A percentile compares a stretch with the other conserved stretches of the same genome.
Conservation (phyloP, 2,797 vertebrate species). For the Eptatretus atami region DNA sequence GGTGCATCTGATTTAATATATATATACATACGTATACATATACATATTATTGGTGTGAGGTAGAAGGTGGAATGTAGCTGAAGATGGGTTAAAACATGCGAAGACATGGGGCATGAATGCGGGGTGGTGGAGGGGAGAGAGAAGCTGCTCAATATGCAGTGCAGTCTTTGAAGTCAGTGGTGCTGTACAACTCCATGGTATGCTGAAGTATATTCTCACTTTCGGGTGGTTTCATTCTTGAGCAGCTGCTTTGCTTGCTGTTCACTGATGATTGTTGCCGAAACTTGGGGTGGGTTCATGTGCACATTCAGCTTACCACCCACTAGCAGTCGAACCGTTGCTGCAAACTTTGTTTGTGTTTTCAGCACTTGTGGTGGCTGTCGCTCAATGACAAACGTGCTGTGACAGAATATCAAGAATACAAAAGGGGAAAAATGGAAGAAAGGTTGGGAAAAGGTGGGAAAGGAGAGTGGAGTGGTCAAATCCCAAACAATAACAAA, state of each 20-base stretch:
- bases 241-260: constrained; percentile 68
- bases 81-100: too few species aligned
- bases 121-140: too few species aligned
- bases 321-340: constrained; percentile 57
- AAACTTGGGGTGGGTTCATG: constrained; percentile 87
- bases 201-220: constrained; percentile 13
- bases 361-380: constrained; percentile 15
- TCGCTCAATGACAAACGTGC: neutral
- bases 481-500: too few species aligned
- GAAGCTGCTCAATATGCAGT: too few species aligned
- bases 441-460: neutral
- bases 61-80: too few species aligned
- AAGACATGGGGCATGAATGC: too few species aligned
- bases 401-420: neutral
- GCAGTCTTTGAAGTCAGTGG: neutral
- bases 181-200: neutral
- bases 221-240: constrained; percentile 62
- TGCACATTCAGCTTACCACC: constrained; percentile 81
- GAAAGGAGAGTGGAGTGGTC: too few species aligned
- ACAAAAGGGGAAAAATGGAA: too few species aligned
- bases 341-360: constrained; percentile 78
- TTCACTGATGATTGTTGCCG: constrained; percentile 74
- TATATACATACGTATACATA: too few species aligned
- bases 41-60: too few species aligned
- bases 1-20: too few species aligned